A percentile compares a stretch with the other conserved stretches of the same genome.
Evolutionary conservation across 2,888 invertebrate species (phyloP).

Genomic region (Perizoma flavofasciatum): DNA sequence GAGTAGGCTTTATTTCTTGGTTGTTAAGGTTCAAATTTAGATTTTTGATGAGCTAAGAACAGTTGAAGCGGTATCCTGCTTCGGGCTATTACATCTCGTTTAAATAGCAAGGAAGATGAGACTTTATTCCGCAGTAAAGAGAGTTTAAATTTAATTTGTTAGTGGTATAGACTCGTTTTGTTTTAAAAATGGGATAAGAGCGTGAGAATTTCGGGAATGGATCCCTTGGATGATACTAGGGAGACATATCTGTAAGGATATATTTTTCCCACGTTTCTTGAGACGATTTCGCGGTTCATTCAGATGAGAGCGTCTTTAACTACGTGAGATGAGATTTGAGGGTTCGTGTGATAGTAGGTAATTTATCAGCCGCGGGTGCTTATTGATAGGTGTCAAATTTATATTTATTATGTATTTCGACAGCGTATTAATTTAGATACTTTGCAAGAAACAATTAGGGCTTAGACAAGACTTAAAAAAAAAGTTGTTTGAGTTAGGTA

Average conservation of each 20-base stretch:
- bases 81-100: conserved; percentile 47
- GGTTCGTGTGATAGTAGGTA: neutral
- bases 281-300: conserved; percentile 51
- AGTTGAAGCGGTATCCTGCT: conserved; percentile 54
- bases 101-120: conserved; percentile 35
- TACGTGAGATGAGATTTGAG: conserved; percentile 1
- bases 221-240: conserved; percentile 79
- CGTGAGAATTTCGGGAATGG: conserved; percentile 83
- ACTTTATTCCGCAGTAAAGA: conserved; percentile 27
- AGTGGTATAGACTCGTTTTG: conserved; percentile 54
- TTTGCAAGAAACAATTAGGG: no score
- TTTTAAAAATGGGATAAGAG: conserved; percentile 70
- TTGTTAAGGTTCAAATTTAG: conserved; percentile 33
- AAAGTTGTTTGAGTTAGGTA: no score
- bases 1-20: conserved; percentile 19
- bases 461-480: no score
- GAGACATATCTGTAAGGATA: conserved; percentile 53
- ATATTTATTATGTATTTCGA: no score
- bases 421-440: no score
- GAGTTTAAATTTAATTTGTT: conserved; percentile 37
- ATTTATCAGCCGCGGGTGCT: neutral
- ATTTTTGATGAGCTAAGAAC: conserved; percentile 41
- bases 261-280: conserved; percentile 62
- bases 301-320: conserved; percentile 11
- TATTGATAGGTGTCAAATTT: no score